Evolutionary conservation across 2,113 vertebrate species (phyloP).

Genomic region (Argyrosomus japonicus): DNA sequence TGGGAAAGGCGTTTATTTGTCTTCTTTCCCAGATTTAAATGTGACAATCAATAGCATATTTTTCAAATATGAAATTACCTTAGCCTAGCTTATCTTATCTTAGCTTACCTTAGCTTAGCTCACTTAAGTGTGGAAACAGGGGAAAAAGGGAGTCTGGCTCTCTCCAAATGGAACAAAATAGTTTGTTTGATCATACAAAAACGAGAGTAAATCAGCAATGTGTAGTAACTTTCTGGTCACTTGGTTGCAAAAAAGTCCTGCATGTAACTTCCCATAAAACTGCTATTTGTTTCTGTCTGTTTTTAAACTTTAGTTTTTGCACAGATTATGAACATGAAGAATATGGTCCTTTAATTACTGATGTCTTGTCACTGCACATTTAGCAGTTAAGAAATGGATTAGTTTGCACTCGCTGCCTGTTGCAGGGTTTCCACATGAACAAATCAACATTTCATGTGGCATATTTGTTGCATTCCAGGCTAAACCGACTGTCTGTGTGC

Average conservation of each 20-base stretch:
- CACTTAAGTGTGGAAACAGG: too few species aligned
- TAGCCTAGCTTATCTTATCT: too few species aligned
- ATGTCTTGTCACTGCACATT: not conserved
- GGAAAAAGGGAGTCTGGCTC: too few species aligned
- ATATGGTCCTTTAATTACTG: not conserved
- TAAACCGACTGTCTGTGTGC: not conserved
- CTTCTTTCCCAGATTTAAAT: not conserved
- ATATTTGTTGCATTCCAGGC: slow-evolving; percentile 10
- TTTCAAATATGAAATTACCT: not conserved
- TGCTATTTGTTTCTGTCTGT: too few species aligned
- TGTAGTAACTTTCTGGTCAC: not conserved
- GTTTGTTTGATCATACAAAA: not conserved
- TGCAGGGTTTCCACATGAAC: not conserved
- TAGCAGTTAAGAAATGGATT: not conserved
- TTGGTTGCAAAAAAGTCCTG: not conserved
- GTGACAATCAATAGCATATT: not conserved
- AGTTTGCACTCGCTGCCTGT: not conserved
- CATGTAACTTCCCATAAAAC: not conserved
- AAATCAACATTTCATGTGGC: slow-evolving; percentile 7
- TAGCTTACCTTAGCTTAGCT: too few species aligned
- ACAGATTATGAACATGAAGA: not conserved
- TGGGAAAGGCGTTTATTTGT: not conserved
- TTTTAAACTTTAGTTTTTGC: not conserved
- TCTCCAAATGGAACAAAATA: too few species aligned
- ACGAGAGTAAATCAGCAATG: not conserved